Percentiles rank a stretch among this genome's conserved stretches.
These are phyloP conservation scores for Trichogramma dendrolimi DNA, from an alignment of 2,888 invertebrate species.

Conservation along the genomic window DNA sequence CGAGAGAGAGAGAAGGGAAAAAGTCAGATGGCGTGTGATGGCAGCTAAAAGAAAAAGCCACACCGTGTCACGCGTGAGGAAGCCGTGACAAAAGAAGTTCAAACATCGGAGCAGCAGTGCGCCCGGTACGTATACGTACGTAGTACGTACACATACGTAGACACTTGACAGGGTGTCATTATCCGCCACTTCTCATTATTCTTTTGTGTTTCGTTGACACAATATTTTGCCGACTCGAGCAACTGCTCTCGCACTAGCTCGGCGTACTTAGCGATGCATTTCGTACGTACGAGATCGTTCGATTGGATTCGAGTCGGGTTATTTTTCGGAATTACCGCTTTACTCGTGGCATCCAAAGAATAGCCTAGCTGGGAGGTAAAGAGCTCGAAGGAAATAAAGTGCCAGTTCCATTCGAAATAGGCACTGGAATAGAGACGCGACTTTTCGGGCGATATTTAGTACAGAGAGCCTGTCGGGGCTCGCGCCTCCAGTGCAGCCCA, in stretches of 20 bases:
- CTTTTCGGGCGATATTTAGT: too few relatives aligned
- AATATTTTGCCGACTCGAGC: constrained; percentile 13
- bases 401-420: too few relatives aligned
- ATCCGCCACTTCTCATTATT: constrained; percentile 22
- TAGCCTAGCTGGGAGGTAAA: too few relatives aligned
- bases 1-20: background rate
- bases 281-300: too few relatives aligned
- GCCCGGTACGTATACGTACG: too few relatives aligned
- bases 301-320: too few relatives aligned
- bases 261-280: too few relatives aligned
- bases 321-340: too few relatives aligned
- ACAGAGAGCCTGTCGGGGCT: constrained; percentile 19
- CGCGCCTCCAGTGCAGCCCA: background rate
- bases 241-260: background rate
- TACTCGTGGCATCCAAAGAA: too few relatives aligned
- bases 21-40: constrained; percentile 17
- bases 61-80: constrained; percentile 8
- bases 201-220: constrained; percentile 26
- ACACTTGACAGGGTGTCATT: constrained; percentile 21
- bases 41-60: background rate
- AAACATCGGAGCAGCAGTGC: constrained; percentile 2
- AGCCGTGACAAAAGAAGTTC: constrained; percentile 20
- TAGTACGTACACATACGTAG: too few relatives aligned
- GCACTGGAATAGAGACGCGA: too few relatives aligned
- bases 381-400: too few relatives aligned